These are phyloP conservation scores for Pogonus chalceus DNA, from an alignment of 1,140 invertebrate species.

Conservation along the genomic window DNA sequence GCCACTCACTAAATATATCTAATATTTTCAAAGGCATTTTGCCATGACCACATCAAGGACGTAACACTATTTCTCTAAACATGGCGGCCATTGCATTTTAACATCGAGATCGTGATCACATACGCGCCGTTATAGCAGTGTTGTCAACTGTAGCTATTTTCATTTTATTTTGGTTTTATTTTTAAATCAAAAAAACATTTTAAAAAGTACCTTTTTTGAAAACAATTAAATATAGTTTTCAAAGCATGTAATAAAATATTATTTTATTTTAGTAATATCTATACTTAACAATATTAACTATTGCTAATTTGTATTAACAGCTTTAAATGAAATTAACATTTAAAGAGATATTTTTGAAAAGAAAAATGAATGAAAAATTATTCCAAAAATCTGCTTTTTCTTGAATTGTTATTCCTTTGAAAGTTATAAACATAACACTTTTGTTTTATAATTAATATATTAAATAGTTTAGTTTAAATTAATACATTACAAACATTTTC, in stretches of 20 bases:
- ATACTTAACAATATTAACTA: no score
- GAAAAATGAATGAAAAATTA: no score
- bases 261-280: no score
- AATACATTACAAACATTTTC: no score
- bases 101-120: slow-evolving; percentile 16
- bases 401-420: no score
- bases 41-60: slow-evolving; percentile 42
- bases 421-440: no score
- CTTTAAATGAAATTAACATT: no score
- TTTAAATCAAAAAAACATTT: background rate
- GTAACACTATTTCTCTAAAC: slow-evolving; percentile 42
- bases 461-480: no score
- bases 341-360: no score
- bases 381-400: no score
- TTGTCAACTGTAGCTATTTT: slow-evolving; percentile 11
- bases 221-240: slow-evolving; percentile 14
- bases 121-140: slow-evolving; percentile 14
- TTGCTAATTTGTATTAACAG: no score
- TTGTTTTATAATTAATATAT: no score
- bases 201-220: slow-evolving; percentile 9
- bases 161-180: slow-evolving; percentile 4
- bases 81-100: slow-evolving; percentile 39
- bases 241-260: slow-evolving; percentile 19
- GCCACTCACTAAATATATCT: slow-evolving; percentile 38
- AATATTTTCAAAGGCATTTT: slow-evolving; percentile 40